phyloP scores from a whole-genome alignment of 2,113 vertebrate species.

The Corynorhinus townsendii region DNA sequence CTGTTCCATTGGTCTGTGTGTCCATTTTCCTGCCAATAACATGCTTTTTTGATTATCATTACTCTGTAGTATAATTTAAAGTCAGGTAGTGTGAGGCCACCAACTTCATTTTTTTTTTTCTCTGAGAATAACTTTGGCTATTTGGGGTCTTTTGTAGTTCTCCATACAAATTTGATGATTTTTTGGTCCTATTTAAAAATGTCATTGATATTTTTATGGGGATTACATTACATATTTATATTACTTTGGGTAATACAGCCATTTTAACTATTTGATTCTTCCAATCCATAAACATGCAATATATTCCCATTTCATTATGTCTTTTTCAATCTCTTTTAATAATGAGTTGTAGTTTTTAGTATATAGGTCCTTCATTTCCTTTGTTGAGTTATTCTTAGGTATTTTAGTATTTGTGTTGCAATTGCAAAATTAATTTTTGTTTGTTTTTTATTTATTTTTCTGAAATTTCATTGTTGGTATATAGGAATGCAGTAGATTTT shows the following conservation, averaged over 20 bases:
- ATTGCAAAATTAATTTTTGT: not conserved
- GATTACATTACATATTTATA: not conserved
- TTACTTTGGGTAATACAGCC: not conserved
- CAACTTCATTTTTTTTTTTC: not conserved
- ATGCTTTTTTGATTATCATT: not conserved
- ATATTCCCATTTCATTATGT: not conserved
- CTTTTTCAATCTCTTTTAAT: not conserved
- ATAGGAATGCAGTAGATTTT: not conserved
- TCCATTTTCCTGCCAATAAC: not conserved
- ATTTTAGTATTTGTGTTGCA: not conserved
- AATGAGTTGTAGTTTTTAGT: not conserved
- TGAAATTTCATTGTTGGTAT: not conserved
- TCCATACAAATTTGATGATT: not conserved
- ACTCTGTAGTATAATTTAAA: not conserved
- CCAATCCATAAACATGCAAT: not conserved
- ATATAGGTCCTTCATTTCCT: not conserved
- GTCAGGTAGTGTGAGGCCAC: not conserved
- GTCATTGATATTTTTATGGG: not conserved
- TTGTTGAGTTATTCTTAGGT: not conserved
- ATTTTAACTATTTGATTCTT: not conserved
- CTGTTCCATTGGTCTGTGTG: not conserved
- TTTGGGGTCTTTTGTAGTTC: not conserved
- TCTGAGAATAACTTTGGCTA: not conserved
- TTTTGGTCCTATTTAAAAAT: not conserved
- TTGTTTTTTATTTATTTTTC: not conserved